Base-by-base conservation (phyloP, 2,113 vertebrate genomes). In the Balaeniceps rex region DNA sequence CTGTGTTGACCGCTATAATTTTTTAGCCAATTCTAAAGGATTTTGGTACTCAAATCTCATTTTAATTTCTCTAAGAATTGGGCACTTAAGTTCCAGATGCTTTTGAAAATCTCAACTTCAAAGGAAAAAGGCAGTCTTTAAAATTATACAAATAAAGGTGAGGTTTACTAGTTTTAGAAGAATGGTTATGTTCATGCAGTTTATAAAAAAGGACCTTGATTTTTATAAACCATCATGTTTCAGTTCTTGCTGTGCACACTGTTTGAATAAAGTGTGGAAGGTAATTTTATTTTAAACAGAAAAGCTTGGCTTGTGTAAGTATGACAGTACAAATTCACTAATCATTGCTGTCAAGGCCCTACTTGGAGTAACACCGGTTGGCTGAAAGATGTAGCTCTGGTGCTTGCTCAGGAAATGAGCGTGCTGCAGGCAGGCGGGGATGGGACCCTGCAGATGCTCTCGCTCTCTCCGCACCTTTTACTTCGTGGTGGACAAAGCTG, bases 401-500 rank as follows among this genome's bases (percentile, higher is more conserved):
- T 15, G 42, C 36, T 51, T 9, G 69, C 54, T 44, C 12, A 1
- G 44, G 82, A 51, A 14, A 2, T 0, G 21, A 52, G 34, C 18
- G 0, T 16, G 1, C 66, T 4, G 64, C 54, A 29, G 46, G 68
- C 6, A 4, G 61, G 40, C 12, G 5, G 29, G 13, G 51, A 2
- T 34, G 83, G 69, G 29, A 1, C 22, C 5, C 0, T 7, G 26
- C 10, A 14, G 60, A 16, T n/a, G 46, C 21, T 58, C 26, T 42
- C 4, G 8, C 51, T 78, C 42, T 11, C 61, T 51, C 29, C 19
- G 2, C 17, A 15, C 68, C 18, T 42, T 64, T 28, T 18, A 3
- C 10, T 42, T 77, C 1, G 0, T 4, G n/a, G 3, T 15, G 36
- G 33, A 3, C n/a, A 17, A 22, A 34, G 61, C 65, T 6, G 55